Evolutionary conservation across 1,140 invertebrate genomes (phyloP).

Genomic region (Zophobas morio): DNA sequence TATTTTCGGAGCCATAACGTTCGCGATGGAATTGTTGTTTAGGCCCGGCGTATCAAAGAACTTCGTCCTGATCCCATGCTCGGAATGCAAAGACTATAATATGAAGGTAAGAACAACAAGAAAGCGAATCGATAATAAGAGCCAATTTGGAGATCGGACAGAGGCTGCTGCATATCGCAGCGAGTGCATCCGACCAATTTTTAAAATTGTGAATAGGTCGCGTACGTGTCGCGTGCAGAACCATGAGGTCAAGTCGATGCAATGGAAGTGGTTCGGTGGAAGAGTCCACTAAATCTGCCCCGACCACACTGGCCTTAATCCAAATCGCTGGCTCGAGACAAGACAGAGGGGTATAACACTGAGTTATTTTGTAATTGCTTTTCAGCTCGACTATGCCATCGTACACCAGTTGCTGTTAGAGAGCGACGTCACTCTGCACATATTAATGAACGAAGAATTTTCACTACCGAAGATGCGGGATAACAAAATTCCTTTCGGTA

Average conservation of each 20-base stretch:
- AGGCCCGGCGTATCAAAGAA: slow-evolving; percentile 89
- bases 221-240: slow-evolving; percentile 39
- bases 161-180: slow-evolving; percentile 16
- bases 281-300: slow-evolving; percentile 45
- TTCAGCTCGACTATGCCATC: slow-evolving; percentile 83
- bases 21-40: slow-evolving; percentile 83
- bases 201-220: slow-evolving; percentile 42
- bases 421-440: slow-evolving; percentile 85
- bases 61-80: slow-evolving; percentile 87
- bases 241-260: slow-evolving; percentile 39
- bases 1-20: slow-evolving; percentile 82
- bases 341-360: slow-evolving; percentile 44
- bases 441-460: slow-evolving; percentile 87
- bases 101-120: slow-evolving; percentile 74
- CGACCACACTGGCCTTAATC: slow-evolving; percentile 46
- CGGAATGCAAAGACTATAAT: slow-evolving; percentile 77
- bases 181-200: slow-evolving; percentile 31
- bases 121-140: slow-evolving; percentile 28
- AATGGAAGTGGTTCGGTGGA: slow-evolving; percentile 18
- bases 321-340: slow-evolving; percentile 45
- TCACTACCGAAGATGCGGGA: slow-evolving; percentile 78
- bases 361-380: slow-evolving; percentile 56
- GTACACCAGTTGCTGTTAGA: slow-evolving; percentile 84
- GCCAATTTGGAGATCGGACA: slow-evolving; percentile 30
- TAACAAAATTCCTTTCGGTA: slow-evolving; percentile 83